phyloP scores from a whole-genome alignment of 2,113 vertebrate genomes.

The Hylia prasina region DNA sequence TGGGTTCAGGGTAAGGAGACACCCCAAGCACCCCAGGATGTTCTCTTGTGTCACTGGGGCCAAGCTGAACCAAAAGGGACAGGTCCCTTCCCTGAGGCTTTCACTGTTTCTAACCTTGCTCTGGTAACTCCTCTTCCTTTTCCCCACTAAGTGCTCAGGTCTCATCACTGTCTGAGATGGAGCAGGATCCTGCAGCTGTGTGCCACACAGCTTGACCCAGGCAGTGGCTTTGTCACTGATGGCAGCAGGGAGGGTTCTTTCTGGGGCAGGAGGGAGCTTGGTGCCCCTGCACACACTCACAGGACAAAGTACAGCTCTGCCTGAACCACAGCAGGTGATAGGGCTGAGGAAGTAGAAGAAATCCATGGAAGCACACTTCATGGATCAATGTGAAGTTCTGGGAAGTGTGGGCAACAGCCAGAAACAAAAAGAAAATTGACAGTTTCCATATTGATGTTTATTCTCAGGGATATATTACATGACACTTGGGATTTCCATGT shows the following conservation, averaged over 20 bases:
- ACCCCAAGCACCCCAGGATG: fast-evolving
- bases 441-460: background rate
- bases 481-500: background rate
- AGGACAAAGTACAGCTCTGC: background rate
- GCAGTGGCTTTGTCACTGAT: background rate
- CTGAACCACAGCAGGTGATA: fast-evolving
- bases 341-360: background rate
- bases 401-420: background rate
- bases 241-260: background rate
- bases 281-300: fast-evolving
- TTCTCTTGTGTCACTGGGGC: background rate
- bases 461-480: background rate
- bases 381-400: background rate
- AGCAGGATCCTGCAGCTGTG: background rate
- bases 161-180: fast-evolving
- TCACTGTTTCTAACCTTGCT: background rate
- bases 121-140: background rate
- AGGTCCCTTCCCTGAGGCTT: background rate
- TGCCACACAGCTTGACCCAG: background rate
- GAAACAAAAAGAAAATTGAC: background rate
- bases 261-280: background rate
- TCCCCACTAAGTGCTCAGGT: background rate
- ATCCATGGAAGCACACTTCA: background rate
- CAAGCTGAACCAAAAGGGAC: background rate
- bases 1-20: background rate